Evolutionary conservation across 2,888 invertebrate species (phyloP).

Genomic region (Alsophila aescularia): DNA sequence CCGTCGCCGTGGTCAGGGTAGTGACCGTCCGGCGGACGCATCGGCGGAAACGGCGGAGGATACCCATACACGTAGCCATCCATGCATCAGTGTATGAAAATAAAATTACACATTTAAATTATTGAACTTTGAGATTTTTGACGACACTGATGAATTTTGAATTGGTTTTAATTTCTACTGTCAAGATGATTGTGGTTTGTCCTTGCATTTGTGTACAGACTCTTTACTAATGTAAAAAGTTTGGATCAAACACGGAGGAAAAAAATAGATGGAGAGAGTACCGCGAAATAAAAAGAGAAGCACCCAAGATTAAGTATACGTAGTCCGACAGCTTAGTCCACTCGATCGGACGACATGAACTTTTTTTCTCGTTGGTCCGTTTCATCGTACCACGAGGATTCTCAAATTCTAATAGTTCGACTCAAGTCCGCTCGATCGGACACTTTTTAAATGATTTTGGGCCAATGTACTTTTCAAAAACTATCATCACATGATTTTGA

Average conservation of each 20-base stretch:
- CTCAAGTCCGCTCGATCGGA: too few relatives aligned
- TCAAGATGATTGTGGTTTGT: constrained; percentile 5
- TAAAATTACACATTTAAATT: constrained; percentile 30
- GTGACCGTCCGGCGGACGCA: constrained; percentile 50
- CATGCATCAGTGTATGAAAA: constrained; percentile 47
- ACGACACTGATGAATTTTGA: constrained; percentile 46
- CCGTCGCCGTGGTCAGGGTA: constrained; percentile 75
- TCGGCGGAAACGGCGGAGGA: constrained; percentile 52
- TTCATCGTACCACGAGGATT: too few relatives aligned
- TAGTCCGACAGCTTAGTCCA: too few relatives aligned
- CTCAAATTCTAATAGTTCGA: too few relatives aligned
- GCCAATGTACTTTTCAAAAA: too few relatives aligned
- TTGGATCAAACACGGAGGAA: background rate
- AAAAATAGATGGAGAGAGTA: too few relatives aligned
- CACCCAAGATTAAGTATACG: too few relatives aligned
- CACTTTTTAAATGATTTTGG: too few relatives aligned
- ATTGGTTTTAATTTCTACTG: constrained; percentile 19
- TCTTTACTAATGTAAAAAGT: background rate
- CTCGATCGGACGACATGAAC: too few relatives aligned
- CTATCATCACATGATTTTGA: too few relatives aligned
- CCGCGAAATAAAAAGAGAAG: too few relatives aligned
- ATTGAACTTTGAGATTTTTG: constrained; percentile 36
- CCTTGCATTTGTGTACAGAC: background rate
- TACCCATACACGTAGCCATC: constrained; percentile 68
- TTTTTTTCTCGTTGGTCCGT: too few relatives aligned